Base-by-base conservation (phyloP, 1,140 invertebrate species). In the Bombus breviceps region DNA sequence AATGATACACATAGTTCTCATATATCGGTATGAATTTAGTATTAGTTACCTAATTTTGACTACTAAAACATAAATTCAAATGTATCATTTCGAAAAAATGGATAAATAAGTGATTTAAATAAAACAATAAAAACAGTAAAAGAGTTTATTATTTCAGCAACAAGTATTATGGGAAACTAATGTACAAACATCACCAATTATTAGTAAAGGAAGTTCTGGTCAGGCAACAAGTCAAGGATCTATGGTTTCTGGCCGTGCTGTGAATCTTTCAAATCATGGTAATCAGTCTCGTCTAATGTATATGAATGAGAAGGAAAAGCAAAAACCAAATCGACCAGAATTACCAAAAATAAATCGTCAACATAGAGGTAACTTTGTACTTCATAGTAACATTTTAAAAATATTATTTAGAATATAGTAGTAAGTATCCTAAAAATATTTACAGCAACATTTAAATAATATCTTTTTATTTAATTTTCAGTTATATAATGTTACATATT, bases 241-340 rank as follows among this genome's bases (percentile, higher is more conserved):
- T 25, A 94, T 93, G 91, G 88, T 91, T 39, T 94, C 94, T 69
- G 93, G 95, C 15, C 93, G 92, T 90, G 94, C 93, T 57, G 92
- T 89, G 0, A 95, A 94, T 90, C 89, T 91, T 43, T 93, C 93
- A 53, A 92, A 92, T 77, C 86, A 95, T 82, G 92, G 93, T 22
- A 96, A 95, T 94, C 94, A 96, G 32, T 92, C 96, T 22, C 95
- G 95, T 80, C 90, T 96, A 53, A 93, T 95, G 22, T 97, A 96
- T 89, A 91, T 96, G 10, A 97, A 97, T 91, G 96, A 97, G 85
- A 96, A 96, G 88, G 96, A 96, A 64, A 93, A 94, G 82, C 88
- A 93, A 83, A 94, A 93, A 92, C 86, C 92, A 89, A 94, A 85
- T 90, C 92, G 92, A 82, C 88, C 93, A 9, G 95, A 95, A 59